Evolutionary conservation across 2,888 invertebrate species (phyloP).

Genomic region (Sphaerophoria rueppellii): DNA sequence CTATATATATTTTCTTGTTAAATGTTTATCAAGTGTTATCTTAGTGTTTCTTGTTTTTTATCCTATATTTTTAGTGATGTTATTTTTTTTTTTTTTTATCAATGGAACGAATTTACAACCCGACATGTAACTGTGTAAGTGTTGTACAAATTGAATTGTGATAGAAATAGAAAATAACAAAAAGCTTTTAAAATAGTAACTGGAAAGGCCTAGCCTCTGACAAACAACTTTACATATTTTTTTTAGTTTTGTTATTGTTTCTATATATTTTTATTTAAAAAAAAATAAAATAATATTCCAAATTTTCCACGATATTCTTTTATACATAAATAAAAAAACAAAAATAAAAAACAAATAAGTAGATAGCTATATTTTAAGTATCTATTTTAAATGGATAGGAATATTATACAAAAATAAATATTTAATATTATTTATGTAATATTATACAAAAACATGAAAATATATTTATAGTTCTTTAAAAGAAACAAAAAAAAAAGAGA

Average conservation of each 20-base stretch:
- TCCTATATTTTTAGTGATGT: neutral
- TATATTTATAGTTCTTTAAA: constrained; percentile 60
- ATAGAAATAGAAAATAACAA: constrained; percentile 62
- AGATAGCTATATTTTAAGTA: constrained; percentile 57
- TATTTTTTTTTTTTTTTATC: constrained; percentile 34
- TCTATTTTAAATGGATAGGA: constrained; percentile 63
- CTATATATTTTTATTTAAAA: neutral
- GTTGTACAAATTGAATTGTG: constrained; percentile 68
- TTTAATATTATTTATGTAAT: constrained; percentile 69
- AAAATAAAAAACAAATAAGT: constrained; percentile 50
- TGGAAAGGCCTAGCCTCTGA: constrained; percentile 60
- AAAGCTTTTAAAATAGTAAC: constrained; percentile 58
- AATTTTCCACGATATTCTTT: constrained; percentile 36
- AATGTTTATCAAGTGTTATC: constrained; percentile 12
- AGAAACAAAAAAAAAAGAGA: constrained; percentile 5
- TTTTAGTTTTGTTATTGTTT: constrained; percentile 11
- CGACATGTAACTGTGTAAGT: constrained; percentile 27
- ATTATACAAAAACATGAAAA: constrained; percentile 61
- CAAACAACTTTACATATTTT: neutral
- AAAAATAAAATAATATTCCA: constrained; percentile 27
- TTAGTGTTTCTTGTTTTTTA: neutral
- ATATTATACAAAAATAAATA: constrained; percentile 62
- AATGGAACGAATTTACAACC: constrained; percentile 63
- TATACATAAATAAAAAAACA: constrained; percentile 22
- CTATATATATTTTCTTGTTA: constrained; percentile 10